A percentile compares a stretch with the other conserved stretches of the same genome.
phyloP scores from a whole-genome alignment of 1,140 invertebrate species.

The Drosophila repleta region DNA sequence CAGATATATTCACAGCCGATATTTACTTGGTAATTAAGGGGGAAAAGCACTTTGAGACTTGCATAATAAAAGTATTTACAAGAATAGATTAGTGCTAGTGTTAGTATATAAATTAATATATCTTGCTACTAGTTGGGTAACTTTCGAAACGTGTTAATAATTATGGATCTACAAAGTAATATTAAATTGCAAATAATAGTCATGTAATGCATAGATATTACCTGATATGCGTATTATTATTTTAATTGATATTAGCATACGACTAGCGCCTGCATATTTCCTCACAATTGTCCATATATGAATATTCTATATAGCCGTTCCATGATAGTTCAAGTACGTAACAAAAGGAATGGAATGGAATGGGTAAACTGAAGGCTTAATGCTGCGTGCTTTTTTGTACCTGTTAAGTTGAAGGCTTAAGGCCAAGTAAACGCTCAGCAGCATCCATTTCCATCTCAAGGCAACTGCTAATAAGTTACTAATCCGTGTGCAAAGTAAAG shows the following conservation, averaged over 20 bases:
- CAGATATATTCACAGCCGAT: neutral
- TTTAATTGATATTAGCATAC: no score
- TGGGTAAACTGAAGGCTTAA: conserved; percentile 1
- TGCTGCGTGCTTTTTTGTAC: conserved; percentile 4
- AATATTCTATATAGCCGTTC: neutral
- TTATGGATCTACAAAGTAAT: neutral
- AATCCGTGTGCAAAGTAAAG: conserved; percentile 72
- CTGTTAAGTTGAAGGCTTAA: conserved; percentile 30
- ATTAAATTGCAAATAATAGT: neutral
- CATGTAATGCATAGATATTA: neutral
- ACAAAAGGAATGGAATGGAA: conserved; percentile 7
- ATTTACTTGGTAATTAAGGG: conserved; percentile 15
- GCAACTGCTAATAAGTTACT: conserved; percentile 64
- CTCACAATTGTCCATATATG: neutral
- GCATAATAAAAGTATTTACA: neutral
- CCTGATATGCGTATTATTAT: no score
- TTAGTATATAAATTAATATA: no score
- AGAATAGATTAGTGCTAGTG: neutral
- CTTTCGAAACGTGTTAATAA: conserved; percentile 6
- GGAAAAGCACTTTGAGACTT: neutral
- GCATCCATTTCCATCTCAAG: conserved; percentile 58
- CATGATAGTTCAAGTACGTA: neutral
- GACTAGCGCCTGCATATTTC: no score
- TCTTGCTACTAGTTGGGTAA: neutral
- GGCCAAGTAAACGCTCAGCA: conserved; percentile 27